Evolutionary conservation across 2,797 vertebrate genomes (phyloP), one percentile per base, ranked within the genome.

Genomic region (Pachyuromys duprasi): DNA sequence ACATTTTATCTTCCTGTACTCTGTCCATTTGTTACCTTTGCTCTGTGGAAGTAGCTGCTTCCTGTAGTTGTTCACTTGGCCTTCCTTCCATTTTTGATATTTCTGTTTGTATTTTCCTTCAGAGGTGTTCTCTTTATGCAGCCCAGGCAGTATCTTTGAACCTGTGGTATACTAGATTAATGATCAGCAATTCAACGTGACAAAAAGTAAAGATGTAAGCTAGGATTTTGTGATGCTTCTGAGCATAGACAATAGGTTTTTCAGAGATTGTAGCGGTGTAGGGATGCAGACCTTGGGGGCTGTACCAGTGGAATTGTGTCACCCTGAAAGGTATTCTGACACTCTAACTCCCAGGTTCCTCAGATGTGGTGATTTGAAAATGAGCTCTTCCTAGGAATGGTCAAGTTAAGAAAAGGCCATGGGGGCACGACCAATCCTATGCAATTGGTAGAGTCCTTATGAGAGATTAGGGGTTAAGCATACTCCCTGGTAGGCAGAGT

Each of bases 281-380:
- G 86, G 36, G 65, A 63, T 45, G 33, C 18, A 92, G 33, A 78
- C 79, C 81, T 74, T 92, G n/a, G 49, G 28, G 4, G 28, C 11
- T 69, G 8, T 69, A 80, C 13, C 36, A 39, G 13, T 39, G 90
- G 49, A 93, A 90, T 22, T 70, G 36, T 90, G 45, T 74, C n/a
- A 22, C 76, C 31, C 17, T 36, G 76, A 67, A 62, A 60, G 39
- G 22, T 28, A 76, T 57, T 49, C 49, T 78, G 15, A 82, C 5
- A n/a, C 81, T 74, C 42, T 78, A 72, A 86, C 12, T 17, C 33
- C 36, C 55, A 53, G 8, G 5, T 75, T 86, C 45, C 5, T 65
- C 39, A 80, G 86, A 3, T 36, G 63, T 83, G 4, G 26, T 92
- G 82, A 90, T 79, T 90, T 79, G 81, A 39, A 94, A 90, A 62